Evolutionary conservation across 2,888 invertebrate genomes (phyloP), one percentile per base, ranked within the genome.

Genomic region (Isotomurus palustris): DNA sequence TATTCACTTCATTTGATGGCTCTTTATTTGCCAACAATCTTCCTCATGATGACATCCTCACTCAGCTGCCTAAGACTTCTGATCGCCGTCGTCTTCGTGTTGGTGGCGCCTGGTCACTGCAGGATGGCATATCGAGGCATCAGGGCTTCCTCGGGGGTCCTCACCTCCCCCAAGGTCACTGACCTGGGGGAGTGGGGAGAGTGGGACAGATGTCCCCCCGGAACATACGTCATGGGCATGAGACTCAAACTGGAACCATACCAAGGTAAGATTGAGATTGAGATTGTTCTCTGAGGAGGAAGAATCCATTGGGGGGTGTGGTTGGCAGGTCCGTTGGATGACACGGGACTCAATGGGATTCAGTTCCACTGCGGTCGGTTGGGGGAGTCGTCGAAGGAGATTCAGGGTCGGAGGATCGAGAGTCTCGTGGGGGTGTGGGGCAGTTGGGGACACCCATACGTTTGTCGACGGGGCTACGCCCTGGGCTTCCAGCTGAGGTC

Each of bases 131-230:
- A n/a, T n/a, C n/a, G n/a, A n/a, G n/a, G n/a, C n/a, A n/a, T n/a
- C n/a, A n/a, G 32, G 8, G 10, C 32, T 12, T 12, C 32, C 8
- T 32, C 8, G 17, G 22, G 21, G 44, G 29, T 53, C 6, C 28
- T 54, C 36, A 48, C 54, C 10, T 63, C 62, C 17, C 69, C 69
- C 1, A 49, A 38, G 25, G 44, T 60, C 4, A 69, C 69, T 5
- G 44, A 62, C 27, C 62, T 63, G 60, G 68, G 68, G n/a, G 60
- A 60, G 21, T 69, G 67, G 67, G 67, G 67, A 5, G 48, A 43
- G 4, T 36, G 36, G 25, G 56, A 64, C 6, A 14, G 45, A 12
- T 69, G 69, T 43, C 64, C 60, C 2, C 55, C 58, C 8, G 48
- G 55, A 4, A 58, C 47, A 12, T 69, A 40, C 17, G 69, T 64